phyloP scores from a whole-genome alignment of 2,797 vertebrate species.

The Psittacula echo region DNA sequence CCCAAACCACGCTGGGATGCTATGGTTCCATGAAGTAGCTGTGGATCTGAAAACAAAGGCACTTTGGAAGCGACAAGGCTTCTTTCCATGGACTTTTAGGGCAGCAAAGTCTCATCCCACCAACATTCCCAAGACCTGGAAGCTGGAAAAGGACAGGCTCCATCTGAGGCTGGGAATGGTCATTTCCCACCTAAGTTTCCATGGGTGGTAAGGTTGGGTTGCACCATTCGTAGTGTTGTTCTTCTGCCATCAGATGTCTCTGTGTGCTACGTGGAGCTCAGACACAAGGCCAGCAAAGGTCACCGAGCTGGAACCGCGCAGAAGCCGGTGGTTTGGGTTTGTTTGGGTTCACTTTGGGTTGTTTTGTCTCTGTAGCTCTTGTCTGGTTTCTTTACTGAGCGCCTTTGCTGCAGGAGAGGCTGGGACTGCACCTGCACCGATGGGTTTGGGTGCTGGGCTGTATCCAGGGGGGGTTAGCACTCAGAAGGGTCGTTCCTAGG shows the following conservation, averaged over 20 bases:
- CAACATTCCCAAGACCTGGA: not conserved
- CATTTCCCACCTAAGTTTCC: not conserved
- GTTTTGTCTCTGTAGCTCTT: not conserved
- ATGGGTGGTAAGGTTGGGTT: fast-evolving
- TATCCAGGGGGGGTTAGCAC: not conserved
- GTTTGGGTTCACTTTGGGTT: not conserved
- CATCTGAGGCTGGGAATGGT: not conserved
- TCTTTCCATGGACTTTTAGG: not conserved
- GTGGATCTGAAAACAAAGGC: not conserved
- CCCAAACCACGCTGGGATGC: not conserved
- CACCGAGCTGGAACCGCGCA: not conserved
- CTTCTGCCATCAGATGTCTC: constrained; percentile 57
- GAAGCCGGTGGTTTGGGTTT: fast-evolving
- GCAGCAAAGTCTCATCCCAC: not conserved
- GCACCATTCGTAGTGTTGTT: not conserved
- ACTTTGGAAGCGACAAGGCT: not conserved
- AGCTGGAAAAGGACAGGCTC: not conserved
- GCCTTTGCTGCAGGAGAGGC: not conserved
- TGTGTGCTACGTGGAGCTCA: not conserved
- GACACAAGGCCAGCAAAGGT: not conserved
- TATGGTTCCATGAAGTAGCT: not conserved
- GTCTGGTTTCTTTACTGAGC: not conserved
- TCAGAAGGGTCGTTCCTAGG: not conserved
- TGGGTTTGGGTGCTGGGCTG: not conserved
- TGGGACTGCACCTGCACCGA: not conserved